Evolutionary conservation across 1,140 invertebrate genomes (phyloP).

Genomic region (Ceratosolen fusciceps): DNA sequence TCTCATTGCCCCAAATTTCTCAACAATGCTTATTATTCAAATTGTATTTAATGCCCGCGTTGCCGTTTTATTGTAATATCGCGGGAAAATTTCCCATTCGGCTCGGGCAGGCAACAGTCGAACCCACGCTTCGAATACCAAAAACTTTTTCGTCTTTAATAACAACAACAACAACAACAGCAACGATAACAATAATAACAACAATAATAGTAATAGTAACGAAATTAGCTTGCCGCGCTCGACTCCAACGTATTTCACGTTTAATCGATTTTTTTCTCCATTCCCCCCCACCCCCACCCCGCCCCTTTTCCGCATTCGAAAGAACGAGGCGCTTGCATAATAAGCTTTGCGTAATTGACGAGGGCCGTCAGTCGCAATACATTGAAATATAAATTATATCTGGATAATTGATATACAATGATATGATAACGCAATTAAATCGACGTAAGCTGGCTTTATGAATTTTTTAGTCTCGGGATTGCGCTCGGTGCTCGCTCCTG

Average conservation of each 20-base stretch:
- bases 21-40: neutral
- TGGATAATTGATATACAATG: neutral
- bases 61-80: neutral
- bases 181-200: too few relatives aligned
- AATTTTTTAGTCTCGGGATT: neutral
- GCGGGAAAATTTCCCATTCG: neutral
- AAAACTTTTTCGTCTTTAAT: too few relatives aligned
- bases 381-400: neutral
- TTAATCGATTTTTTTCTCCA: neutral
- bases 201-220: too few relatives aligned
- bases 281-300: too few relatives aligned
- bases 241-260: neutral
- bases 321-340: neutral
- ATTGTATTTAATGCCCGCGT: neutral
- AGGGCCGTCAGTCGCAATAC: neutral
- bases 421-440: slow-evolving; percentile 2
- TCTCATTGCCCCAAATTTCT: neutral
- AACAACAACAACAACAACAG: too few relatives aligned
- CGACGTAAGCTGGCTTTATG: neutral
- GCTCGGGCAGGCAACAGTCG: neutral
- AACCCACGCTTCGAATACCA: neutral
- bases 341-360: neutral
- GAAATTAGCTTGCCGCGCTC: too few relatives aligned
- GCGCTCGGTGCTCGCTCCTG: neutral
- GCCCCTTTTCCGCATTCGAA: neutral